These are phyloP conservation scores for Pycnomerus fuliginosus DNA, from an alignment of 2,888 invertebrate genomes.

Conservation along the genomic window DNA sequence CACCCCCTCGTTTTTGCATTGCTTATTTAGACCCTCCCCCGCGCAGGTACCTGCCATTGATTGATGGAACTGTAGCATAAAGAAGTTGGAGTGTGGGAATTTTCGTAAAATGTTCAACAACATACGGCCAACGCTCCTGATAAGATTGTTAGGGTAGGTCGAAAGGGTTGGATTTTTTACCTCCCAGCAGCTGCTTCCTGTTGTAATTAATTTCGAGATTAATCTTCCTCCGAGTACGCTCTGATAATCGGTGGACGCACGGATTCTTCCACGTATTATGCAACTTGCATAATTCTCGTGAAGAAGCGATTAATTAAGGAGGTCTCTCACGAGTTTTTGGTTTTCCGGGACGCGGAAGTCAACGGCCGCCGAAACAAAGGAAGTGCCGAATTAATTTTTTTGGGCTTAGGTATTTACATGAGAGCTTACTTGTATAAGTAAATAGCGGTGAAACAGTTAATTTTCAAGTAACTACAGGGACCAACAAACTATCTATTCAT, in stretches of 20 bases:
- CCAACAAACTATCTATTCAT: too few species aligned
- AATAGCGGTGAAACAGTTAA: too few species aligned
- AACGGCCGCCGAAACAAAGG: conserved; percentile 9
- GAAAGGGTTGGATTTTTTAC: conserved; percentile 13
- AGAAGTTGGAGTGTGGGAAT: too few species aligned
- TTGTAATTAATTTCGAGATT: conserved; percentile 2
- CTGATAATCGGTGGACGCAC: too few species aligned
- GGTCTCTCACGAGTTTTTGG: conserved; percentile 10
- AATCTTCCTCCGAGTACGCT: conserved; percentile 11
- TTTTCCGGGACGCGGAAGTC: conserved; percentile 14
- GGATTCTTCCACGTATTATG: conserved; percentile 11
- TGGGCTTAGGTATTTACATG: too few species aligned
- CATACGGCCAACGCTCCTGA: too few species aligned
- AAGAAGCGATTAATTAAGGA: conserved; percentile 10
- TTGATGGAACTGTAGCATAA: too few species aligned
- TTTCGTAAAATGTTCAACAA: too few species aligned
- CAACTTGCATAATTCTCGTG: conserved; percentile 13
- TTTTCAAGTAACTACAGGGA: too few species aligned
- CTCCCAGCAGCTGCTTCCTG: conserved; percentile 14
- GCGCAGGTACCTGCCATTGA: conserved; percentile 3
- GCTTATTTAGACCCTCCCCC: conserved; percentile 2
- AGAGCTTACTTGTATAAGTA: too few species aligned
- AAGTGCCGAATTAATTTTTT: too few species aligned
- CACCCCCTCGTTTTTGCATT: background rate
- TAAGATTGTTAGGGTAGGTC: conserved; percentile 17